Percentiles rank a stretch among this genome's conserved stretches.
phyloP scores from a whole-genome alignment of 2,113 vertebrate genomes.

The Mirounga angustirostris region DNA sequence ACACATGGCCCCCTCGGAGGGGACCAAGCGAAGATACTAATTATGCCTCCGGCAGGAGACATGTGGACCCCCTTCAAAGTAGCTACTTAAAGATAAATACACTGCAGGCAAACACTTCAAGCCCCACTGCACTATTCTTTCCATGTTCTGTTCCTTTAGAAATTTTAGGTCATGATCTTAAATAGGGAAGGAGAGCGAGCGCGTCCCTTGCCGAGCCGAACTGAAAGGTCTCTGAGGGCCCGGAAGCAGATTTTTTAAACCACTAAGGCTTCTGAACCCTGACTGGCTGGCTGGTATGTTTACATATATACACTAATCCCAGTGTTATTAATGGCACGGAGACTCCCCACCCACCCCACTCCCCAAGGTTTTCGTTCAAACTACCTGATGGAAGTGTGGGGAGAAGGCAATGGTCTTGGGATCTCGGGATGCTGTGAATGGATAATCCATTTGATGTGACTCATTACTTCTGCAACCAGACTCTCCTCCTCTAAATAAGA shows the following conservation, averaged over 20 bases:
- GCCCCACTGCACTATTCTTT: not conserved
- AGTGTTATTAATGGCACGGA: not conserved
- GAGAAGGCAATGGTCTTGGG: not conserved
- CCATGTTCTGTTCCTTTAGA: constrained; percentile 18
- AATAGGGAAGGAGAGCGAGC: not conserved
- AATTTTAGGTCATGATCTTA: constrained; percentile 76
- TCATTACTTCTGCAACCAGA: not conserved
- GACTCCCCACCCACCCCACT: not conserved
- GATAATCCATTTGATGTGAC: not conserved
- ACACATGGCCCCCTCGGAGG: not conserved
- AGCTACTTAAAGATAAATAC: constrained; percentile 83
- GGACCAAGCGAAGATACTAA: constrained; percentile 70
- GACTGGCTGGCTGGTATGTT: not conserved
- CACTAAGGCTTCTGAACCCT: constrained; percentile 67
- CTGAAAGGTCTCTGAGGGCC: constrained; percentile 12
- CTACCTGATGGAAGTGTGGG: not conserved
- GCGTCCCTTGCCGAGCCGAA: constrained; percentile 8
- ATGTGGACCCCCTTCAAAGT: constrained; percentile 66
- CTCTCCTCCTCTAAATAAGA: not conserved
- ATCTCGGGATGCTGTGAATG: too few species aligned
- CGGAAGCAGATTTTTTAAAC: constrained; percentile 33
- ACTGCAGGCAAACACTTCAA: constrained; percentile 70
- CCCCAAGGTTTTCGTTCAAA: not conserved
- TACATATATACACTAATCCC: not conserved
- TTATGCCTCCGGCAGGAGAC: constrained; percentile 81